A percentile compares a stretch with the other conserved stretches of the same genome.
Evolutionary conservation across 2,888 invertebrate genomes (phyloP).

Genomic region (Miltochrista miniata): DNA sequence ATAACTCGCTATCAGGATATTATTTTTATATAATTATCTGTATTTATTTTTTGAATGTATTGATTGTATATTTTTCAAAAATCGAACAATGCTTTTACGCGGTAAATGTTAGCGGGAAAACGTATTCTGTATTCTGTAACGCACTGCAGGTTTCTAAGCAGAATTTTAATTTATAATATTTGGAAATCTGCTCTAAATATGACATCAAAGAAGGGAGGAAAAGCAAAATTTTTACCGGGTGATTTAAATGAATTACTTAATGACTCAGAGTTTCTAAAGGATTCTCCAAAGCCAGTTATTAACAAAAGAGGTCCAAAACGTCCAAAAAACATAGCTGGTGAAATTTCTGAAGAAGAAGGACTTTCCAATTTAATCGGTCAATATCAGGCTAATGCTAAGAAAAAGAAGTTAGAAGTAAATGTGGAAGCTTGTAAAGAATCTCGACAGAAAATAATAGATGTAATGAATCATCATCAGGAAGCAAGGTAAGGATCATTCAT

Average conservation of each 20-base stretch:
- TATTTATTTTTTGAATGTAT: not conserved
- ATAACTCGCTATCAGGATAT: no score
- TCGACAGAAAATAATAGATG: constrained; percentile 61
- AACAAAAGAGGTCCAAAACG: constrained; percentile 55
- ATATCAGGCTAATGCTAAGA: constrained; percentile 52
- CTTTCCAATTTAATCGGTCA: constrained; percentile 50
- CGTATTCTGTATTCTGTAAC: not conserved
- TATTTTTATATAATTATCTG: no score
- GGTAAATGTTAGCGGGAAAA: constrained; percentile 27
- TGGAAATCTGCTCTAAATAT: constrained; percentile 32
- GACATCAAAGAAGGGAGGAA: constrained; percentile 54
- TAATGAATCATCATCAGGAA: constrained; percentile 58
- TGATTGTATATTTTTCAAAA: not conserved
- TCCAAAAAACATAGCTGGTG: constrained; percentile 27
- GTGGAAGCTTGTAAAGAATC: constrained; percentile 53
- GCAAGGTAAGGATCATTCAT: constrained; percentile 50
- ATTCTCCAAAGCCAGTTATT: constrained; percentile 40
- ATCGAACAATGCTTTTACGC: constrained; percentile 14
- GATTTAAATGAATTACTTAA: constrained; percentile 57
- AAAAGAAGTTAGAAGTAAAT: constrained; percentile 51
- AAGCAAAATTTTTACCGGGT: constrained; percentile 56
- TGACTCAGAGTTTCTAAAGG: constrained; percentile 56
- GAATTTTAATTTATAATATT: not conserved
- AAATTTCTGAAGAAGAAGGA: constrained; percentile 49
- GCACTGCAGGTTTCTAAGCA: not conserved